Base-by-base conservation (phyloP, 2,113 vertebrate species). In the Canis aureus region DNA sequence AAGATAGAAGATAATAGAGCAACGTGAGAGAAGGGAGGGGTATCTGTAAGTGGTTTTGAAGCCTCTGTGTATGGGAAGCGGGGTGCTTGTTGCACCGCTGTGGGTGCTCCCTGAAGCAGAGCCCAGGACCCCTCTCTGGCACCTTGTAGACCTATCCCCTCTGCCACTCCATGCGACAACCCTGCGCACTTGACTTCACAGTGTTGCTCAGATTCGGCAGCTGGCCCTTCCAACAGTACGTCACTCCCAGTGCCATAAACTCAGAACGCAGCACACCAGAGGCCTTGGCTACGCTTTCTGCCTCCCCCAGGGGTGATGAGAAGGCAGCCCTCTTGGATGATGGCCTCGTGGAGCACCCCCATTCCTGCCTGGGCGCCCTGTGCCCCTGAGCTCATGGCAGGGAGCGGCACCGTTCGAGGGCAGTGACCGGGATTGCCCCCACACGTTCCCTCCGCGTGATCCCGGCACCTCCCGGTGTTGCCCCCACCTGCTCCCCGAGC, bases 401-500 rank as follows among this genome's bases (percentile, higher is more conserved):
- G n/a, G 15, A 78, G 57, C 35, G 66, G 6, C 12, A 0, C 78
- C 22, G 49, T 57, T 76, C 51, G 12, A 78, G 85, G 51, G 15
- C 43, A 9, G 17, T 87, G 95, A 71, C 89, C 96, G 87, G 19
- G 69, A 81, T 66, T 94, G 62, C 60, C 88, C 57, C 29, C 11
- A n/a, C 89, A 71, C 0, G 0, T 78, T 66, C 20, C n/a, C 60
- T 79, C 27, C 15, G 64, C 0, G 3, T 84, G 67, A 87, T 80
- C 83, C 23, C 83, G 89, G 62, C 83, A 69, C 67, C 92, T 64
- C 66, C 43, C 57, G n/a, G 67, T 55, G 73, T 19, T 15, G 35
- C 35, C 9, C 2, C 95, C 96, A 83, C 93, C 91, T 97, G 92
- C 80, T 87, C 92, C 85, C 59, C 0, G 0, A 67, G 64, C 78